Conservation (phyloP, 2,888 invertebrate genomes). For the Ectemnius lituratus region DNA sequence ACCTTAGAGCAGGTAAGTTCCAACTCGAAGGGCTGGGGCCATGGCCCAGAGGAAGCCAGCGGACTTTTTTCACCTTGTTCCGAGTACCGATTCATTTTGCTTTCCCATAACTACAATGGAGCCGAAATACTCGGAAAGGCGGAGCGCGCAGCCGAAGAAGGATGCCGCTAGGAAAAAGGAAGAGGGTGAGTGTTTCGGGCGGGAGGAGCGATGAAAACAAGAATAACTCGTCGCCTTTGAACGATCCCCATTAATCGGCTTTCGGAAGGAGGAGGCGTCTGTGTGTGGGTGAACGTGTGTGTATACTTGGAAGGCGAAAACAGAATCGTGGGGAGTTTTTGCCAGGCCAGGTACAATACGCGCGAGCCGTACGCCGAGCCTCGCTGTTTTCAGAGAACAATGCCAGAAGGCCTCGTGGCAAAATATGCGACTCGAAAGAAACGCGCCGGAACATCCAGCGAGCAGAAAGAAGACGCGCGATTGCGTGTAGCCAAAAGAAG, state of each 20-base stretch:
- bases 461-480: neutral
- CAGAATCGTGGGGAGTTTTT: neutral
- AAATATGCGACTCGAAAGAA: conserved; percentile 3
- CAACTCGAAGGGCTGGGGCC: conserved; percentile 25
- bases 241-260: conserved; percentile 9
- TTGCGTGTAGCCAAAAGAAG: neutral
- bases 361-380: no score
- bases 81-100: conserved; percentile 9
- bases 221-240: conserved; percentile 9
- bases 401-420: conserved; percentile 1
- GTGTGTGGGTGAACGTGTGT: neutral
- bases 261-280: neutral
- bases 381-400: conserved; percentile 3
- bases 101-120: conserved; percentile 2
- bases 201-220: conserved; percentile 27
- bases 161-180: conserved; percentile 18
- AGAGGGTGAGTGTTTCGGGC: conserved; percentile 19
- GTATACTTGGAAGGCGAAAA: neutral
- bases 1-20: conserved; percentile 11
- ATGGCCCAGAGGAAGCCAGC: neutral
- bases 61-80: conserved; percentile 8
- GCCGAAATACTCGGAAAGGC: conserved; percentile 9
- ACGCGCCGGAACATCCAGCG: neutral
- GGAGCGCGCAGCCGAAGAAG: neutral
- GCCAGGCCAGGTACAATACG: neutral